These are phyloP conservation scores for Lepetodrilus schrolli DNA, from an alignment of 2,888 invertebrate genomes.

Conservation along the genomic window DNA sequence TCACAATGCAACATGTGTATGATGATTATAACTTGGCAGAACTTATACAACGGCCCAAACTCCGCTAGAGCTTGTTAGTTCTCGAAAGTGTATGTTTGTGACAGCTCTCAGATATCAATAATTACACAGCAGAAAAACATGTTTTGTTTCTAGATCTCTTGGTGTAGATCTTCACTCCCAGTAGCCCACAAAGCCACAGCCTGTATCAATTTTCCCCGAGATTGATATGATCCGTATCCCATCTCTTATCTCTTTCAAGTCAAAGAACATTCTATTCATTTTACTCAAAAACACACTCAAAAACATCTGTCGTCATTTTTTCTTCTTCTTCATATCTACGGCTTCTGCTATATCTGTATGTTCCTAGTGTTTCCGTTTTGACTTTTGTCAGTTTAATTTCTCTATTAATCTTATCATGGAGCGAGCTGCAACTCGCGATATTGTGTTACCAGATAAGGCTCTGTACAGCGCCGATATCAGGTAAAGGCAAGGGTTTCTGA, in stretches of 20 bases:
- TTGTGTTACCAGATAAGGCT: slow-evolving; percentile 25
- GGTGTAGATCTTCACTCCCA: not conserved
- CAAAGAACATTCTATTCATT: slow-evolving; percentile 13
- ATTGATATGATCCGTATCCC: not conserved
- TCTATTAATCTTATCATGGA: slow-evolving; percentile 18
- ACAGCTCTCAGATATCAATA: not conserved
- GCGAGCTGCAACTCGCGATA: not conserved
- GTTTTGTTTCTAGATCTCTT: not conserved
- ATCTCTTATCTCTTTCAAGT: not conserved
- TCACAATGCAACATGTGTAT: too few species aligned
- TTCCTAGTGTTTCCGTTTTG: slow-evolving; percentile 26
- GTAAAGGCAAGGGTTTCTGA: not conserved
- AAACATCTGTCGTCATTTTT: slow-evolving; percentile 25
- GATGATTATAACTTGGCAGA: too few species aligned
- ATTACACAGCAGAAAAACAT: not conserved
- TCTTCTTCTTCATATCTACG: not conserved
- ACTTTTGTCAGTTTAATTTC: slow-evolving; percentile 27
- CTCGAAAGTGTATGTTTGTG: not conserved
- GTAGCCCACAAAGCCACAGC: not conserved
- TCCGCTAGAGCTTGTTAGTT: too few species aligned
- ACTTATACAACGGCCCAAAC: too few species aligned
- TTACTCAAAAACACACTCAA: slow-evolving; percentile 14
- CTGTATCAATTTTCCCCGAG: not conserved
- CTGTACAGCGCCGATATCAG: slow-evolving; percentile 3
- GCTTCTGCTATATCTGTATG: not conserved